Evolutionary conservation across 2,888 invertebrate species (phyloP).

Genomic region (Drosophila mercatorum): DNA sequence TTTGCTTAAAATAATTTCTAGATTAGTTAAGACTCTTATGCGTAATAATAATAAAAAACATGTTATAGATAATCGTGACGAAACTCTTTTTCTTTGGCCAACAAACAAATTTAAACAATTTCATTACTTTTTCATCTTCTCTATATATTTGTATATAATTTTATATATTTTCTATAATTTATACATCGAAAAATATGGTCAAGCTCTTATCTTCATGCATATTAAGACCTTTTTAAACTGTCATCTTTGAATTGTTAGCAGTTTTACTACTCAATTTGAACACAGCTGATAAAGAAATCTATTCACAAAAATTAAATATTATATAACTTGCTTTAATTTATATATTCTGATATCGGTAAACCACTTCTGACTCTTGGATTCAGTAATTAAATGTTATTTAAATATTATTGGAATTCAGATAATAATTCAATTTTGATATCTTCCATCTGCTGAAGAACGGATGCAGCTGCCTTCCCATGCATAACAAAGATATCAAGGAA

Average conservation of each 20-base stretch:
- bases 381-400: neutral
- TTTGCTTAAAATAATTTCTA: neutral
- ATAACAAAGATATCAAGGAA: neutral
- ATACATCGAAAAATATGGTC: too few relatives aligned
- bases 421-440: slow-evolving; percentile 13
- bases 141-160: too few relatives aligned
- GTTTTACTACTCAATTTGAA: too few relatives aligned
- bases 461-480: slow-evolving; percentile 4
- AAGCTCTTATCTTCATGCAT: too few relatives aligned
- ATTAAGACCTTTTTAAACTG: too few relatives aligned
- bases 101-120: too few relatives aligned
- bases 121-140: too few relatives aligned
- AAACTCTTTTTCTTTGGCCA: neutral
- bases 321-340: neutral
- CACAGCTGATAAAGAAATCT: too few relatives aligned
- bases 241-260: too few relatives aligned
- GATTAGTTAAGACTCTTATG: slow-evolving; percentile 8
- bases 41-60: neutral
- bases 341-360: too few relatives aligned
- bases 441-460: neutral
- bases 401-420: neutral
- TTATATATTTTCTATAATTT: too few relatives aligned
- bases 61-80: neutral
- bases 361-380: neutral
- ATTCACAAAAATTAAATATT: neutral